Evolutionary conservation across 2,113 vertebrate genomes (phyloP).

Genomic region (Pitta sordida): DNA sequence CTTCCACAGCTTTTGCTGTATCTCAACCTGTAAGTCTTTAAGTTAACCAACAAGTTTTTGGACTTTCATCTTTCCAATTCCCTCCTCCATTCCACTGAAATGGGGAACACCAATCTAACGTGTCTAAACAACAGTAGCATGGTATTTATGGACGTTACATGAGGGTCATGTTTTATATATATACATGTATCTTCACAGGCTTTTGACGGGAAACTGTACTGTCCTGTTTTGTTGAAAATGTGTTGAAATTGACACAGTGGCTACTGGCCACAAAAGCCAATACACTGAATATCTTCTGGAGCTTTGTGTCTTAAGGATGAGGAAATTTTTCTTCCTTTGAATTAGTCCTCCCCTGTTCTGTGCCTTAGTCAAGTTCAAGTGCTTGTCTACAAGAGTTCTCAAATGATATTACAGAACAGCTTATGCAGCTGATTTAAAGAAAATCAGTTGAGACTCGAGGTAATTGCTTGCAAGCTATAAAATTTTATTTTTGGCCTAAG

Average conservation of each 20-base stretch:
- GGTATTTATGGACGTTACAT: neutral
- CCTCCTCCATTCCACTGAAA: too few relatives aligned
- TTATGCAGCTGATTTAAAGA: neutral
- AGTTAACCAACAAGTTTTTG: neutral
- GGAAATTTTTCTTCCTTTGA: neutral
- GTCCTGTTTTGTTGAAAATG: neutral
- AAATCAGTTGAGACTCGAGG: too few relatives aligned
- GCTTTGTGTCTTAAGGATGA: neutral
- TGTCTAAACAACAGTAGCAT: neutral
- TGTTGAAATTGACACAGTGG: neutral
- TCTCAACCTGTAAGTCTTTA: neutral
- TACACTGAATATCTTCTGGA: neutral
- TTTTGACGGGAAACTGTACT: neutral
- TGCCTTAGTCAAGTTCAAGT: neutral
- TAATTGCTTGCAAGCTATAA: too few relatives aligned
- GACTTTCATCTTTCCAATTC: neutral
- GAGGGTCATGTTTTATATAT: neutral
- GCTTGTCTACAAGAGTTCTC: neutral
- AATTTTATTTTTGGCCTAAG: too few relatives aligned
- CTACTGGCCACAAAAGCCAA: neutral
- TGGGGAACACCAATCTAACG: too few relatives aligned
- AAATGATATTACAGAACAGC: neutral
- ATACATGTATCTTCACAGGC: neutral
- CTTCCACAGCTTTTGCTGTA: rapidly evolving
- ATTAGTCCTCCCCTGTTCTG: neutral